phyloP scores from a whole-genome alignment of 2,888 invertebrate species.

The Sericinus montela region DNA sequence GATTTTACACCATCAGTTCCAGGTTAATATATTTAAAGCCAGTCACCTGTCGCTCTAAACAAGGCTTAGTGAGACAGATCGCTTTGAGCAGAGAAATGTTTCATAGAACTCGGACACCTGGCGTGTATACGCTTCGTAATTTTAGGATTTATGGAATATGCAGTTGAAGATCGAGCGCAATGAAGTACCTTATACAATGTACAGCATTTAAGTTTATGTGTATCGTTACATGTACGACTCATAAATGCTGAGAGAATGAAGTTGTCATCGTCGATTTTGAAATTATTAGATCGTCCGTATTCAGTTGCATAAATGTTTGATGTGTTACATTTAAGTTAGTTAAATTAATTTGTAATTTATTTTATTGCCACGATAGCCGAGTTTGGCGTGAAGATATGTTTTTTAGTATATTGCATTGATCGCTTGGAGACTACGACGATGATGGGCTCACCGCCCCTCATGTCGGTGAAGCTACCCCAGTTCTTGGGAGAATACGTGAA shows the following conservation, averaged over 20 bases:
- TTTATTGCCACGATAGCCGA: no score
- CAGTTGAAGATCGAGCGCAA: background rate
- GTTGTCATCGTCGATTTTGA: background rate
- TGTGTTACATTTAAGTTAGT: no score
- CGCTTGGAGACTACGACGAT: no score
- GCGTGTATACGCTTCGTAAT: background rate
- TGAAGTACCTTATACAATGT: background rate
- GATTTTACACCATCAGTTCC: constrained; percentile 22
- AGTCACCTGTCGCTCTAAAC: constrained; percentile 35
- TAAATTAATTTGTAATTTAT: no score
- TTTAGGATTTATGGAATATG: constrained; percentile 2
- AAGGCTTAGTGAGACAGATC: constrained; percentile 28
- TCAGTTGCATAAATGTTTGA: no score
- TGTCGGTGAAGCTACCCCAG: no score
- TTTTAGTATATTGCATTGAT: no score
- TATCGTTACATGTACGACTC: background rate
- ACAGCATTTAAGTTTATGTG: background rate
- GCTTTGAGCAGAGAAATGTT: background rate
- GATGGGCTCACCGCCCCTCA: no score
- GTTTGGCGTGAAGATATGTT: no score
- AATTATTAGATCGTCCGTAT: background rate
- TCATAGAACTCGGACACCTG: constrained; percentile 15
- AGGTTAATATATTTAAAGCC: constrained; percentile 26
- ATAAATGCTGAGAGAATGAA: background rate
- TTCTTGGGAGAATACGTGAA: no score